phyloP scores from a whole-genome alignment of 1,140 invertebrate genomes.

The Zaprionus nigranus region DNA sequence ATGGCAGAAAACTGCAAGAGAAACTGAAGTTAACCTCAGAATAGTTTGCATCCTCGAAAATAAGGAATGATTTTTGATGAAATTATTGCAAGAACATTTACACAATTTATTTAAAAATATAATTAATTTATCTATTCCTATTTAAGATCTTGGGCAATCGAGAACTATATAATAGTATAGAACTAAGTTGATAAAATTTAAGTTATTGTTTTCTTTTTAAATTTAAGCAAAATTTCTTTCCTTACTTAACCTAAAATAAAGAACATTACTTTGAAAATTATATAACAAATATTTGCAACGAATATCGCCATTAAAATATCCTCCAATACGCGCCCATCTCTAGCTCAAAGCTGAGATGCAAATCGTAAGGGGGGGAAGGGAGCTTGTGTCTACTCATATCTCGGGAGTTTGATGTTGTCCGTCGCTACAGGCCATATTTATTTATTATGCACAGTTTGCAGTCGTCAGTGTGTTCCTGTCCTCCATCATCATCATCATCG shows the following conservation, averaged over 20 bases:
- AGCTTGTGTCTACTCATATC: background rate
- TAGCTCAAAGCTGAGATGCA: background rate
- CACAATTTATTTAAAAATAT: no score
- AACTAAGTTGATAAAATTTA: no score
- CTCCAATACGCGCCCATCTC: background rate
- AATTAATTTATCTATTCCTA: no score
- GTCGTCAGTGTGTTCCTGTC: slow-evolving; percentile 67
- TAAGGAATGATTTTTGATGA: no score
- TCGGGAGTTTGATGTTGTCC: slow-evolving; percentile 25
- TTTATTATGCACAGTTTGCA: slow-evolving; percentile 80
- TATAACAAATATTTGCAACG: background rate
- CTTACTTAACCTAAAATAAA: background rate
- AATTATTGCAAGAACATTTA: background rate
- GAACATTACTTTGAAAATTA: background rate
- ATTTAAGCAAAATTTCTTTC: no score
- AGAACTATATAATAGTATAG: no score
- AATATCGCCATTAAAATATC: background rate
- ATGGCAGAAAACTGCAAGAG: no score
- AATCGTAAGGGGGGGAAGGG: background rate
- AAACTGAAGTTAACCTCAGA: background rate
- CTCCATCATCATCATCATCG: slow-evolving; percentile 43
- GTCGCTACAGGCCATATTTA: slow-evolving; percentile 57
- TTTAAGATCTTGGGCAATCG: no score
- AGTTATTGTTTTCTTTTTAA: no score
- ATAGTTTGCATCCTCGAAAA: background rate